Base-by-base conservation (phyloP, 2,888 invertebrate species). In the Chirona hameri region DNA sequence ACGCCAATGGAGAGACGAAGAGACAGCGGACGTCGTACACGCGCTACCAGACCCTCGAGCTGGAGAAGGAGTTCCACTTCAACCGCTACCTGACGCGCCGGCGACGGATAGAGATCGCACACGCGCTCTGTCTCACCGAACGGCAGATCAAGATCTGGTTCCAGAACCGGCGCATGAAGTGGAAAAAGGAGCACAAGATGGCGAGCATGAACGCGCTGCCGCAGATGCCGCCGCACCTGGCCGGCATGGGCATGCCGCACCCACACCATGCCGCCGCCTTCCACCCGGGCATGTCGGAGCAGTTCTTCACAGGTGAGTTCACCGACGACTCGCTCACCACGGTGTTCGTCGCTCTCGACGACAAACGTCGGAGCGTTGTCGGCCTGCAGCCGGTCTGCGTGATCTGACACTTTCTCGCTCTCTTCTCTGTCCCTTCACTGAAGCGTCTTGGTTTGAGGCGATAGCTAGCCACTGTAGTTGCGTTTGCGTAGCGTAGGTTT, bases 151-250 rank as follows among this genome's bases (percentile, higher is more conserved):
- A 96, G 91, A 97, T 97, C 89, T 96, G 96, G 96, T 92, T 98
- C 91, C 97, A 98, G 90, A 97, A 97, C 90, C 92, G 97, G 83
- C 92, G 97, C 88, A 98, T 98, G 98, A 98, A 98, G 90, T 97
- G 96, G 96, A 98, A 98, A 93, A 98, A 98, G 90, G 98, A 98
- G 90, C 97, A 98, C 90, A 98, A 98, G 92, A 96, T 96, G 95
- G 96, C 96, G 87, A 95, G 95, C 88, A 96, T 96, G 96, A 96
- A 96, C 90, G 95, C 96, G 89, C 95, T 96, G 88, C 95, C 96
- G 87, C 95, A 95, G 91, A 95, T 96, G 95, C 94, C 94, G 90
- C 95, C 95, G 87, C 95, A 95, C 91, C 95, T 95, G 90, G 95
- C 95, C 91, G 85, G 85, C 39, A 85, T 85, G 85, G 85, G 85